Percentiles rank a stretch among this genome's conserved stretches.
These are phyloP conservation scores for Siphonodentalium dalli DNA, from an alignment of 2,888 invertebrate species.

Conservation along the genomic window DNA sequence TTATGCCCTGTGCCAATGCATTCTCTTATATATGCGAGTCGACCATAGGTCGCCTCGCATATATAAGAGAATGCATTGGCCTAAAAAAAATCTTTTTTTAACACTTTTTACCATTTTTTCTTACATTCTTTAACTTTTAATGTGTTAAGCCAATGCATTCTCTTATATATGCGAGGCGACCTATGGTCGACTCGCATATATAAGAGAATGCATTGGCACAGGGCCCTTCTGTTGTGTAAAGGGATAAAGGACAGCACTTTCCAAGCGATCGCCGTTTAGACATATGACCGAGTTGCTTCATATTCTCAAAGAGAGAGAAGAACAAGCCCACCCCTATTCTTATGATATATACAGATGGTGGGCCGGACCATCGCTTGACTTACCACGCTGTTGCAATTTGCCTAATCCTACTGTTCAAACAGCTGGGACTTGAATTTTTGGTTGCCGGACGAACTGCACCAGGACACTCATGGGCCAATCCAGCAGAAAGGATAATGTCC, in stretches of 20 bases:
- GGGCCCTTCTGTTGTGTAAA: too few relatives aligned
- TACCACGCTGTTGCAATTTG: constrained; percentile 17
- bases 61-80: too few relatives aligned
- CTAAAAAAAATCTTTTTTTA: too few relatives aligned
- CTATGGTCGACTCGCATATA: too few relatives aligned
- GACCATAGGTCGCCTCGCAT: too few relatives aligned
- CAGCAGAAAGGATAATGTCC: constrained; percentile 31
- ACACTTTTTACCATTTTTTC: too few relatives aligned
- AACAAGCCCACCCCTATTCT: background rate
- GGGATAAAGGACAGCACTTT: constrained; percentile 30
- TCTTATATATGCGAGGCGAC: too few relatives aligned
- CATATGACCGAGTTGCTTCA: constrained; percentile 6
- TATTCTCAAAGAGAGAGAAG: background rate
- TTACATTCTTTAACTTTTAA: too few relatives aligned
- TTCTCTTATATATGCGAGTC: too few relatives aligned
- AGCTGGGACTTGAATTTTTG: constrained; percentile 13
- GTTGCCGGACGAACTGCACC: constrained; percentile 30
- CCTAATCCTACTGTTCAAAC: constrained; percentile 16
- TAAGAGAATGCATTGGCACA: too few relatives aligned
- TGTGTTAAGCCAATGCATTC: too few relatives aligned
- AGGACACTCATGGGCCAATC: constrained; percentile 27
- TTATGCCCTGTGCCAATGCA: too few relatives aligned
- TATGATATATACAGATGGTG: constrained; percentile 16
- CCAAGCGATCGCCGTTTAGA: constrained; percentile 14
- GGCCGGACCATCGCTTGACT: constrained; percentile 21